Evolutionary conservation across 1,140 invertebrate species (phyloP), one percentile per base, ranked within the genome.

Genomic region (Halyomorpha halys): DNA sequence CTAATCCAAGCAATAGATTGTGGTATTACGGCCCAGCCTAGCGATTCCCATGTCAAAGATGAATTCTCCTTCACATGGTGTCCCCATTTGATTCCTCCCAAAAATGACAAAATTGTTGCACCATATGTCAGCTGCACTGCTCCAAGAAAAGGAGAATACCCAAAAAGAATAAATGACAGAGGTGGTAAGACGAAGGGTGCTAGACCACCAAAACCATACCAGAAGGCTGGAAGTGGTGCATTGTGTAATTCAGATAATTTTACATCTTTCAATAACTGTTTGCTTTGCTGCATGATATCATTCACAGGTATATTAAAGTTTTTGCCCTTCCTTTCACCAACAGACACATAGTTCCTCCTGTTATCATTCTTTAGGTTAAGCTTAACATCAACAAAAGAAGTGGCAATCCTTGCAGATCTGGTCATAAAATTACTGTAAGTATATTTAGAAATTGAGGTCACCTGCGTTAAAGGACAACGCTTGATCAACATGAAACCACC

Each of bases 81-180:
- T 15, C 67, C 64, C 59, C 61, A 66, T 60, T 67, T 67, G n/a
- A 65, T 51, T 44, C 68, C 68, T 49, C 65, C 63, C 30, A 68
- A 34, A 45, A 67, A 68, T 15, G 68, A 60, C 18, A 60, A 68
- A n/a, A 68, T 68, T 5, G 68, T 67, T 11, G 68, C 68, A 19
- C 63, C 68, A 61, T 63, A 68, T 18, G 64, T 34, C 15, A 68
- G 25, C 62, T 68, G 68, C 18, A 59, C 27, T 49, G 59, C 54
- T 23, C 66, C 68, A 13, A 68, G 51, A 23, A 49, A 62, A 13
- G 59, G 59, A 21, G 62, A 63, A 47, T 63, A 68, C 1, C 66
- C 66, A 2, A 60, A 49, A 6, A 68, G 0, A n/a, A 68, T 44
- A 34, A 65, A 62, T n/a, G 51, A 65, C 2, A 68, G 14, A 11